Conservation (phyloP, 2,797 vertebrate species). For the Neopelma chrysocephalum region DNA sequence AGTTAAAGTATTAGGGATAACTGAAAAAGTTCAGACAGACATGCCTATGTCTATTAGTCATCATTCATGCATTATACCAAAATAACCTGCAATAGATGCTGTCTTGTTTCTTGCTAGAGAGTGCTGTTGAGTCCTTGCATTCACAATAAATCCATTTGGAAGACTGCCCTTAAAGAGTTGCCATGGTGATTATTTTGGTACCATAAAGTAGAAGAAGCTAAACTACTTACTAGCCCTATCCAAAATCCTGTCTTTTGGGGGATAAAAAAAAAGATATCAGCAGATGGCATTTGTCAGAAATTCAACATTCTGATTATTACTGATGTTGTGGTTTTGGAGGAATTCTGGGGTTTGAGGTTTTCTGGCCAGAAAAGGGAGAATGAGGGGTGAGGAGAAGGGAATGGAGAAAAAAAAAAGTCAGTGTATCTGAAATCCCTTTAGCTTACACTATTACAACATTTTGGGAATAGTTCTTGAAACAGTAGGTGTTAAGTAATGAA, state of each 20-base stretch:
- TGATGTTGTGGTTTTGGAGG: slow-evolving; percentile 18
- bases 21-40: slow-evolving; percentile 33
- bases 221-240: slow-evolving; percentile 76
- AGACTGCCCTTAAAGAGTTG: slow-evolving; percentile 75
- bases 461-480: slow-evolving; percentile 1
- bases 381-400: not conserved
- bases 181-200: slow-evolving; percentile 81
- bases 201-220: slow-evolving; percentile 75
- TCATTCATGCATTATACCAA: slow-evolving; percentile 47
- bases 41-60: slow-evolving; percentile 41
- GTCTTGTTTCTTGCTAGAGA: slow-evolving; percentile 63
- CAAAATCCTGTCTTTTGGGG: slow-evolving; percentile 75
- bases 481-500: slow-evolving; percentile 6
- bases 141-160: slow-evolving; percentile 77
- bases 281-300: slow-evolving; percentile 82
- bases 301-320: slow-evolving; percentile 75
- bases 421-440: slow-evolving; percentile 34
- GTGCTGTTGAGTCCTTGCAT: slow-evolving; percentile 74
- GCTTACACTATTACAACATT: not conserved
- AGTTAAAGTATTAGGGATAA: slow-evolving; percentile 38
- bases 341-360: slow-evolving; percentile 36
- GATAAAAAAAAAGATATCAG: slow-evolving; percentile 60
- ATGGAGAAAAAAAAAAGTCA: not conserved
- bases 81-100: slow-evolving; percentile 28
- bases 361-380: slow-evolving; percentile 28